Evolutionary conservation across 1,140 invertebrate genomes (phyloP).

Genomic region (Arion vulgaris): DNA sequence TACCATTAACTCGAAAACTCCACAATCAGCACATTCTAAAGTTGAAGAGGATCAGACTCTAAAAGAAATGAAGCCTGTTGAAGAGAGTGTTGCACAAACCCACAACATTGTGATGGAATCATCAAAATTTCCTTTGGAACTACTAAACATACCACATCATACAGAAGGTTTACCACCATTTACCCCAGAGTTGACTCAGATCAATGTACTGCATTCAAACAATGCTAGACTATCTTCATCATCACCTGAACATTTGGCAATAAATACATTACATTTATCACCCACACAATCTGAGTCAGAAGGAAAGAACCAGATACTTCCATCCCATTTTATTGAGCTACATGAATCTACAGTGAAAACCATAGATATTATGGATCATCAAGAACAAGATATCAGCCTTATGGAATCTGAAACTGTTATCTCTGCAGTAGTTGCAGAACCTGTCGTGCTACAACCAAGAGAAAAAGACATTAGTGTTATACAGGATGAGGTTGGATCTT

Average conservation of each 20-base stretch:
- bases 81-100: background rate
- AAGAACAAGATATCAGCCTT: background rate
- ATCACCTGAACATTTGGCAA: background rate
- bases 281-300: background rate
- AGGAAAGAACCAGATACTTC: background rate
- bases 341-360: background rate
- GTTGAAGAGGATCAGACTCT: background rate
- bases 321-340: background rate
- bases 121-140: background rate
- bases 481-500: background rate
- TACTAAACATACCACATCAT: background rate
- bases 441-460: background rate
- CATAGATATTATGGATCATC: background rate
- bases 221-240: background rate
- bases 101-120: background rate
- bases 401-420: background rate
- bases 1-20: background rate
- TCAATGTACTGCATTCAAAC: background rate
- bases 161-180: background rate
- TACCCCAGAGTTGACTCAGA: background rate
- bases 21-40: background rate
- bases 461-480: background rate
- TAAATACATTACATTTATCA: background rate
- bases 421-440: background rate
- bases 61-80: background rate